phyloP scores from a whole-genome alignment of 2,888 invertebrate species.

The Lasiommata megera region DNA sequence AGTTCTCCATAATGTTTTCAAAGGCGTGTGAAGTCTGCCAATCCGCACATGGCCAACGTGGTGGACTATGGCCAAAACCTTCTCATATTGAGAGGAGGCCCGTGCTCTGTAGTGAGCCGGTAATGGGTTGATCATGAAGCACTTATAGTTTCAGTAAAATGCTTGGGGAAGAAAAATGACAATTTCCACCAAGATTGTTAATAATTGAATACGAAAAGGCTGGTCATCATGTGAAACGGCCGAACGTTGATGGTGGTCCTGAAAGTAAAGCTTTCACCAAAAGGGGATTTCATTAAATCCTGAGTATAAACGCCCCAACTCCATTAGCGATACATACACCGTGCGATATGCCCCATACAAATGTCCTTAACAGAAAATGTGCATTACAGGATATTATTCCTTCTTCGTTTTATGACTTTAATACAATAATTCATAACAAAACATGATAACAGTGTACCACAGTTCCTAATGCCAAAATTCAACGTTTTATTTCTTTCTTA shows the following conservation, averaged over 20 bases:
- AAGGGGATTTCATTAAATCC: conserved; percentile 16
- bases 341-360: not conserved
- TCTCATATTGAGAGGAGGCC: no score
- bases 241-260: conserved; percentile 2
- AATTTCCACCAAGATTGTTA: not conserved
- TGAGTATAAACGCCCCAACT: conserved; percentile 25
- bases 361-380: conserved; percentile 1
- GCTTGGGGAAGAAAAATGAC: not conserved
- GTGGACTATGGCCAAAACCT: no score
- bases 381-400: conserved; percentile 5
- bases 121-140: no score
- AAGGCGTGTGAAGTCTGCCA: no score
- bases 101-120: no score
- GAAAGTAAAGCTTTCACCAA: conserved; percentile 12
- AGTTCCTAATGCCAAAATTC: no score
- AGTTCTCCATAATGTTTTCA: no score
- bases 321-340: conserved; percentile 27
- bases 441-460: no score
- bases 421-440: conserved; percentile 6
- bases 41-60: no score
- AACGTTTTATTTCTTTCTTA: no score
- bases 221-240: conserved; percentile 7
- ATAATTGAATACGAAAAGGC: conserved; percentile 1
- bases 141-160: not conserved
- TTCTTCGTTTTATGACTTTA: not conserved